Conservation (phyloP, 2,888 invertebrate genomes). For the Melanostoma mellinum region DNA sequence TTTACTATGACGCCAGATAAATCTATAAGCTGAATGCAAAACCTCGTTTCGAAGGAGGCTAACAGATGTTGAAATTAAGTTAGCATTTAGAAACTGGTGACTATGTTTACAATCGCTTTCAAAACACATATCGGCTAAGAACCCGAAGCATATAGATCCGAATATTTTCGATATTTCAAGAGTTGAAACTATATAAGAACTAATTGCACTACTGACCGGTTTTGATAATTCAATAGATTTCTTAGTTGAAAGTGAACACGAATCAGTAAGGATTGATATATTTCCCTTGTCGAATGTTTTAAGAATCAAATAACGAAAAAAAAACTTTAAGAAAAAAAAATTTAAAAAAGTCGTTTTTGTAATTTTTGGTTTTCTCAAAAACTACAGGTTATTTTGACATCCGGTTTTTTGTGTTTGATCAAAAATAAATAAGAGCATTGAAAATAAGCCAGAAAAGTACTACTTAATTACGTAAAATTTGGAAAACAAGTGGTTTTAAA, state of each 20-base stretch:
- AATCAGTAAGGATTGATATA: not conserved
- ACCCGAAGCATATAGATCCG: slow-evolving; percentile 48
- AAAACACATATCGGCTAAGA: slow-evolving; percentile 51
- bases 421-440: too few species aligned
- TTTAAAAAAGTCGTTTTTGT: too few species aligned
- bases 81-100: slow-evolving; percentile 47
- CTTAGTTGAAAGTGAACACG: not conserved
- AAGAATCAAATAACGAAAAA: too few species aligned
- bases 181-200: not conserved
- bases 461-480: too few species aligned
- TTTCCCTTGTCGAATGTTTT: not conserved
- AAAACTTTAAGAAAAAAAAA: too few species aligned
- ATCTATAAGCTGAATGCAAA: slow-evolving; percentile 50
- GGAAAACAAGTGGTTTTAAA: too few species aligned
- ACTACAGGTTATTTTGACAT: too few species aligned
- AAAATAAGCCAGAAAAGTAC: too few species aligned
- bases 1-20: slow-evolving; percentile 56
- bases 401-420: too few species aligned
- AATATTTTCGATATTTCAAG: slow-evolving; percentile 51
- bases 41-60: slow-evolving; percentile 32
- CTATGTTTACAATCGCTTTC: slow-evolving; percentile 38
- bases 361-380: too few species aligned
- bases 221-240: slow-evolving; percentile 7
- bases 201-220: not conserved
- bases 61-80: slow-evolving; percentile 28